A percentile compares a stretch with the other conserved stretches of the same genome.
phyloP scores from a whole-genome alignment of 2,888 invertebrate species.

The Sphinx pinastri region DNA sequence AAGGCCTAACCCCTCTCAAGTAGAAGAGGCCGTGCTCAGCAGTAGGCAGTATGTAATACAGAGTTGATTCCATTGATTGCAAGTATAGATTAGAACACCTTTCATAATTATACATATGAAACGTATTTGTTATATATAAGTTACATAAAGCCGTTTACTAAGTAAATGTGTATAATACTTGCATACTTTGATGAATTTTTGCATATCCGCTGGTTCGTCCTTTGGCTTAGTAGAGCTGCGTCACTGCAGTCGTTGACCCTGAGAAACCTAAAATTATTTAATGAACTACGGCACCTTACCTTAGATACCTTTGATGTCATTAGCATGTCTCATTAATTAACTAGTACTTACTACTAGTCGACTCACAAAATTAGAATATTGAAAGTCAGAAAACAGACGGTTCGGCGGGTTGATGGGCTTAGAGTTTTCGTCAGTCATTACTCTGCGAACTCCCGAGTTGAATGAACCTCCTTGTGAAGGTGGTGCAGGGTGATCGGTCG shows the following conservation, averaged over 20 bases:
- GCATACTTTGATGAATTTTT: slow-evolving; percentile 20
- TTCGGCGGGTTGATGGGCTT: slow-evolving; percentile 47
- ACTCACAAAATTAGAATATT: neutral
- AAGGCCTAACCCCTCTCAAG: too few species aligned
- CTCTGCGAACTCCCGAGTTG: slow-evolving; percentile 49
- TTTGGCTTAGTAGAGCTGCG: slow-evolving; percentile 47
- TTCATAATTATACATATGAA: too few species aligned
- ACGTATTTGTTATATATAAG: too few species aligned
- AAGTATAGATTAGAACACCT: too few species aligned
- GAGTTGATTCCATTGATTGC: too few species aligned
- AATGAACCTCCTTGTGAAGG: slow-evolving; percentile 67
- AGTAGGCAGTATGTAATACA: too few species aligned
- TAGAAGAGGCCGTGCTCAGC: too few species aligned
- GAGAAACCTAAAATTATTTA: slow-evolving; percentile 32
- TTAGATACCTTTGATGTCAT: slow-evolving; percentile 1
- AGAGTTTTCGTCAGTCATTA: slow-evolving; percentile 42
- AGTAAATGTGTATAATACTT: slow-evolving; percentile 21
- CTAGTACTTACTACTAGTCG: neutral
- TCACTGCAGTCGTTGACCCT: slow-evolving; percentile 47
- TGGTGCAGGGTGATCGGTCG: slow-evolving; percentile 68
- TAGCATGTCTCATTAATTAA: slow-evolving; percentile 11
- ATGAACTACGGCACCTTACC: slow-evolving; percentile 29
- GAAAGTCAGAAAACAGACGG: slow-evolving; percentile 34
- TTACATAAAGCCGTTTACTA: neutral
- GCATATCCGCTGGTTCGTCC: slow-evolving; percentile 35